Base-by-base conservation (phyloP, 1,140 invertebrate species). In the Drosophila nikananu region DNA sequence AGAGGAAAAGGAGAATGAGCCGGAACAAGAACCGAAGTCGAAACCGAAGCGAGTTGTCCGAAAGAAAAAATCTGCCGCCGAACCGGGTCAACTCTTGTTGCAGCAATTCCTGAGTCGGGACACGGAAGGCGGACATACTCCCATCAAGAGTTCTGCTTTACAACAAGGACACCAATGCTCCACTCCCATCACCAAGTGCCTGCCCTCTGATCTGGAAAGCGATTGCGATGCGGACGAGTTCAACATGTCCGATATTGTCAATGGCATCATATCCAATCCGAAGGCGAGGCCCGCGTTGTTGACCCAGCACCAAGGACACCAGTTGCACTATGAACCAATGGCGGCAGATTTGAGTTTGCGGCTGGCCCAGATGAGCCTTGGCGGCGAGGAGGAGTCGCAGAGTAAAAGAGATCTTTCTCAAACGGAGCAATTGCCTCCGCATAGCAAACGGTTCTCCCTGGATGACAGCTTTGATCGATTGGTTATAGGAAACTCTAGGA, bases 181-280 rank as follows among this genome's bases (percentile, higher is more conserved):
- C 0, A 93, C 86, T 6, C 81, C 90, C n/a, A 70, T 89, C 15
- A 84, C 52, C 21, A 92, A 84, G 52, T 77, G 49, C 30, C 55
- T 87, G 39, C 73, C 80, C 5, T 82, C 81, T 2, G 90, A 91
- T 70, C 78, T 91, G 9, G 83, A 93, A 46, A 91, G 81, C 30
- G 86, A 93, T 48, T 68, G 65, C 27, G 94, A 94, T 64, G 90
- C 93, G 46, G 77, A 93, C 23, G 93, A 93, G 42, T 91, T 93
- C 13, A 93, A 96, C 64, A 87, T 96, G 77, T 95, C 95, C 0
- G 93, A 94, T 52, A 94, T 96, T 70, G 93, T 96, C 9, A 94
- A 95, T 21, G 92, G 93, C 32, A 95, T 95, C 21, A 89, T 95
- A 1, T 86, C 83, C 3, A 93, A 93, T 81, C 81, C 93, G 12